phyloP scores from a whole-genome alignment of 2,797 vertebrate species.

The Sciurus carolinensis region DNA sequence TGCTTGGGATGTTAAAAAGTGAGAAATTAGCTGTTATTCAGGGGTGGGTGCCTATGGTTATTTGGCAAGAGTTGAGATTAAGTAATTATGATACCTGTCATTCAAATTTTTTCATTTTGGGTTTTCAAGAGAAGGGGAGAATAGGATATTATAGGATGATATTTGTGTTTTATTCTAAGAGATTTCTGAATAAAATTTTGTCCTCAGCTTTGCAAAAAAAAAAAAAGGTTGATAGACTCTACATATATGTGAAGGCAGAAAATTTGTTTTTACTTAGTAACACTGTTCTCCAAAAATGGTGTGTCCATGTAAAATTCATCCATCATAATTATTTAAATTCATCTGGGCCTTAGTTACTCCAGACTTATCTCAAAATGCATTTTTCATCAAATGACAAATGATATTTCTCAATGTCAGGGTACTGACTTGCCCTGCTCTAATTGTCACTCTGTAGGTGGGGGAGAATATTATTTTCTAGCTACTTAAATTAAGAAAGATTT shows the following conservation, averaged over 20 bases:
- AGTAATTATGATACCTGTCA: neutral
- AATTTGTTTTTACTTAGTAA: constrained; percentile 26
- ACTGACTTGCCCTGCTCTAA: neutral
- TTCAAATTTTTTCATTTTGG: constrained; percentile 40
- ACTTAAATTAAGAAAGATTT: neutral
- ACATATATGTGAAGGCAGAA: neutral
- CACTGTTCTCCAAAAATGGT: neutral
- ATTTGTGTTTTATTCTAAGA: constrained; percentile 39
- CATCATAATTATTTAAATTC: constrained; percentile 23
- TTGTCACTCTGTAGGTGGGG: neutral
- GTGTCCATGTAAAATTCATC: constrained; percentile 48
- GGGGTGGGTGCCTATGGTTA: neutral
- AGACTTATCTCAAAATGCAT: neutral
- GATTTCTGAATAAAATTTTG: constrained; percentile 32
- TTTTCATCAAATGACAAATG: constrained; percentile 36
- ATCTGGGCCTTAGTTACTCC: neutral
- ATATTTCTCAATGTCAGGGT: neutral
- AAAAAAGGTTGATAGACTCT: neutral
- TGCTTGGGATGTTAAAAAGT: neutral
- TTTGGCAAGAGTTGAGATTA: constrained; percentile 55
- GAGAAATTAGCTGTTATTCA: constrained; percentile 50
- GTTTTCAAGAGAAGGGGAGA: constrained; percentile 28
- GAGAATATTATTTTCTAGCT: neutral
- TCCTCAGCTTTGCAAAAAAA: neutral
- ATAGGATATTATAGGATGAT: neutral